phyloP scores from a whole-genome alignment of 2,888 invertebrate species.

The Drosophila pseudotalamancana region DNA sequence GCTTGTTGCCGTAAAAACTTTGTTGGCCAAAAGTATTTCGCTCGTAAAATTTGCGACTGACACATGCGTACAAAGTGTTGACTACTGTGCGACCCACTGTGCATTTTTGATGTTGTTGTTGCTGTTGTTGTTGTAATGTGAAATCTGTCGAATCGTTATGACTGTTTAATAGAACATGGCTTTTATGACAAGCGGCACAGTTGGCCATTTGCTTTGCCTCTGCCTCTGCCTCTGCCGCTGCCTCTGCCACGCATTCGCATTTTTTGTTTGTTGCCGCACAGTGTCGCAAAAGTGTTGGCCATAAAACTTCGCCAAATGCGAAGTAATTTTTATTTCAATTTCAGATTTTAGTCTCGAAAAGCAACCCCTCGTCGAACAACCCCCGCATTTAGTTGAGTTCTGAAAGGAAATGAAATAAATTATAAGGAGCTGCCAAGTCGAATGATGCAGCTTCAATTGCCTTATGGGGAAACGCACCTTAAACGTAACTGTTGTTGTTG shows the following conservation, averaged over 20 bases:
- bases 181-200: conserved; percentile 58
- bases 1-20: conserved; percentile 79
- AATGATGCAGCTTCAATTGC: conserved; percentile 62
- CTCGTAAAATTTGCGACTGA: conserved; percentile 78
- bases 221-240: too few species aligned
- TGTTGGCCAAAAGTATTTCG: conserved; percentile 70
- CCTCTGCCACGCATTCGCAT: conserved; percentile 71
- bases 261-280: conserved; percentile 35
- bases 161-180: conserved; percentile 70
- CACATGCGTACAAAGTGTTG: conserved; percentile 81
- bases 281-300: conserved; percentile 23
- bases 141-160: conserved; percentile 59
- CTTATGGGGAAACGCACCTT: conserved; percentile 7
- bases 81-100: conserved; percentile 54
- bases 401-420: conserved; percentile 21
- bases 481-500: background rate
- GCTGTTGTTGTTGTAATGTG: conserved; percentile 20
- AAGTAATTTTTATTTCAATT: conserved; percentile 82
- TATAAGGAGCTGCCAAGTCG: conserved; percentile 38
- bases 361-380: conserved; percentile 43
- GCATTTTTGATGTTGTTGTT: background rate
- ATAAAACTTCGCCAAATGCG: conserved; percentile 68
- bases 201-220: conserved; percentile 32
- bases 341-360: conserved; percentile 72
- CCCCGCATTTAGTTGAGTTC: conserved; percentile 21